Evolutionary conservation across 1,140 invertebrate species (phyloP), one percentile per base, ranked within the genome.

Genomic region (Galendromus occidentalis): DNA sequence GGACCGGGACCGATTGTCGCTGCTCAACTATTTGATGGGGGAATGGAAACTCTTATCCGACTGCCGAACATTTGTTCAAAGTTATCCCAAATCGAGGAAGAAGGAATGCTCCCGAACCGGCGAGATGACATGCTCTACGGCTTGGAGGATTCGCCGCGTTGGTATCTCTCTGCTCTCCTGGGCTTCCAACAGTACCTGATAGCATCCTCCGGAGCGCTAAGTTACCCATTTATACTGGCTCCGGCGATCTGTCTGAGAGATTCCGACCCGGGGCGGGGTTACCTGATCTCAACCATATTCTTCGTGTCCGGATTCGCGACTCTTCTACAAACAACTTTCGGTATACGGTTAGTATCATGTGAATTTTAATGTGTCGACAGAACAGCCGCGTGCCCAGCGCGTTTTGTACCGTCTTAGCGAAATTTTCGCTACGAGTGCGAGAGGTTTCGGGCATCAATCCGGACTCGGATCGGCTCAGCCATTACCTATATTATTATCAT

Each of bases 241-340:
- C 85, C 85, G 1, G 82, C 84, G 0, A 77, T 91, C 1, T 91
- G 88, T 73, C 88, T 93, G 82, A 79, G 79, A 1, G 83, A 86
- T 66, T 81, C 84, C 44, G 85, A 88, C 74, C 85, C 86, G 0
- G 81, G 83, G 17, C 78, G 83, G 47, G 85, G 82, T 67, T 81
- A 88, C 71, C 85, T 93, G 25, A 87, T 91, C 66, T 87, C 85
- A 0, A 90, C 88, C 0, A 87, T 89, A 80, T 88, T 91, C 65
- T 88, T 92, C 71, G 84, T 90, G 4, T 87, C 86, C 29, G 88
- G 88, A 17, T 74, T 92, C 0, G 82, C 87, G 1, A 91, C 89
- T 0, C 82, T 86, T 68, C 67, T 91, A 1, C 88, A 91, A 74
- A 79, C 82, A 4, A 86, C 85, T 0, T 81, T 91, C 74, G 89